phyloP scores from a whole-genome alignment of 2,113 vertebrate genomes.

The Diadophis punctatus region DNA sequence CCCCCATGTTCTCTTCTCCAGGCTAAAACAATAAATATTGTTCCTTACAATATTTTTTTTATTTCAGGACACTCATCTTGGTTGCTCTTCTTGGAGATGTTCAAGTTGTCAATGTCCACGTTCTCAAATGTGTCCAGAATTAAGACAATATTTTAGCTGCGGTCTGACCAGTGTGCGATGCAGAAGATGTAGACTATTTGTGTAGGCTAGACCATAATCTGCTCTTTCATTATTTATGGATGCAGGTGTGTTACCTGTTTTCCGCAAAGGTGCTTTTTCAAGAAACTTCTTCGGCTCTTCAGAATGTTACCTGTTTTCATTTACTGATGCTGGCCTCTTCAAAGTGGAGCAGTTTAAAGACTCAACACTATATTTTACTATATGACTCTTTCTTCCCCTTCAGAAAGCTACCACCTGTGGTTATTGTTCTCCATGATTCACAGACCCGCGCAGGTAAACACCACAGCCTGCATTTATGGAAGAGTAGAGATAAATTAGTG shows the following conservation, averaged over 20 bases:
- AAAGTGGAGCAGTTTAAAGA: neutral
- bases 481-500: conserved; percentile 50
- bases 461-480: conserved; percentile 8
- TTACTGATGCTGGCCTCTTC: neutral
- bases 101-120: neutral
- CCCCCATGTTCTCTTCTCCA: neutral
- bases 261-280: neutral
- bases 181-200: neutral
- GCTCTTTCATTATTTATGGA: neutral
- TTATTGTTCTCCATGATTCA: neutral
- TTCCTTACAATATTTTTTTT: neutral
- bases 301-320: neutral
- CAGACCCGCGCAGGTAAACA: conserved; percentile 28
- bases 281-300: too few species aligned
- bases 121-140: neutral
- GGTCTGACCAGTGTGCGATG: neutral
- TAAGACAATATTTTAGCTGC: neutral
- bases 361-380: neutral
- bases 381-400: neutral
- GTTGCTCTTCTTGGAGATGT: neutral
- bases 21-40: neutral
- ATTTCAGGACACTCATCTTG: neutral
- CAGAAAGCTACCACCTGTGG: neutral
- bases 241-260: neutral
- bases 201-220: neutral